Base-by-base conservation (phyloP, 1,140 invertebrate genomes). In the Pseudomyrmex sp. region DNA sequence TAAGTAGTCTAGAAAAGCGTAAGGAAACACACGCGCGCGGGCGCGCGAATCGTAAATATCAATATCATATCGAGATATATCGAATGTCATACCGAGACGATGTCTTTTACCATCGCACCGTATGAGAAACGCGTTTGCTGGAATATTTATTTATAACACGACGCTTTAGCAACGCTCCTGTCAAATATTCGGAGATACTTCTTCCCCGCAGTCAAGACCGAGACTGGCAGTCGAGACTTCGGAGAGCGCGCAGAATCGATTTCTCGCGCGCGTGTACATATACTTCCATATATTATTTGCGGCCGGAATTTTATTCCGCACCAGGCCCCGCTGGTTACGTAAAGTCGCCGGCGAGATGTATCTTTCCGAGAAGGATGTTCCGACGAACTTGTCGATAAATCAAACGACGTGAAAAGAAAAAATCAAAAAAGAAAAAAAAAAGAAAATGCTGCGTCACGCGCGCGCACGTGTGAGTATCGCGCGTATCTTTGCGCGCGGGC, bases 131-230 rank as follows among this genome's bases (percentile, higher is more conserved):
- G 35, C 35, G 35, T 59, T 20, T 58, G 52, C 15, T 56, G 54
- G 72, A 72, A 80, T 80, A 70, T 70, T 80, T 72, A 79, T 79
- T 70, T 70, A 69, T 58, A 79, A 79, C 54, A 79, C 44, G 50
- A 48, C 20, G 35, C 66, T 70, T 54, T 80, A 26, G 44, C 76
- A 59, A 59, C 76, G 35, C 0, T 35, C 35, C 48, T 80, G 76
- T 80, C 66, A 61, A 70, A 80, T 70, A 80, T 70, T 68, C 65
- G 10, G 48, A 59, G 44, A 69, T 70, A 69, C 63, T 48, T 82
- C 46, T 26, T 2, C 23, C 44, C 12, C 44, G 50, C 23, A 70
- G 52, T 69, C 44, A 59, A 59, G 54, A 59, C 13, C 54, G 48
- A 80, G 58, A 18, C 18, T 63, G 70, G 54, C 79, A 63, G 48